Conservation (phyloP, 2,113 vertebrate genomes). For the Dipodomys spectabilis region DNA sequence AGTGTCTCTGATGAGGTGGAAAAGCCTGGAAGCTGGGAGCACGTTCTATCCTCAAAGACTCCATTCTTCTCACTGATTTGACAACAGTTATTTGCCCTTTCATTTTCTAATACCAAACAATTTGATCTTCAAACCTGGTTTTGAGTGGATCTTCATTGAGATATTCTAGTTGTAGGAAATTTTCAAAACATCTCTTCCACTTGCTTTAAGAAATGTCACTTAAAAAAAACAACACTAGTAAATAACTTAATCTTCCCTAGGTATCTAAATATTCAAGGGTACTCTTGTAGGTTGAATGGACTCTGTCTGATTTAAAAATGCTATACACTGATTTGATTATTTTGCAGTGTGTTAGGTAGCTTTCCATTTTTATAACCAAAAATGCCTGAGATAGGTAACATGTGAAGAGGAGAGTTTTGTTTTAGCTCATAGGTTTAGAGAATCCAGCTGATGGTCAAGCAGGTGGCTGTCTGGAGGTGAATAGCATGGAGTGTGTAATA, state of each 20-base stretch:
- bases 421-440: neutral
- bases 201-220: neutral
- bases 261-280: slow-evolving; percentile 65
- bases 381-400: neutral
- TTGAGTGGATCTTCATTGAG: slow-evolving; percentile 55
- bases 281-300: slow-evolving; percentile 65
- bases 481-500: accelerated
- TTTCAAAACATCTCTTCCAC: slow-evolving; percentile 72
- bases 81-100: slow-evolving; percentile 62
- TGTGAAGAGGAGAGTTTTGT: neutral
- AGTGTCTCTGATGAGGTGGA: no score
- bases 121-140: slow-evolving; percentile 70
- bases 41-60: neutral
- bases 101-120: slow-evolving; percentile 66
- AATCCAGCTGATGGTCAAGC: neutral
- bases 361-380: neutral
- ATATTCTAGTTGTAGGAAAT: slow-evolving; percentile 70
- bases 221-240: slow-evolving; percentile 61
- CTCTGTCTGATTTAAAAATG: slow-evolving; percentile 67
- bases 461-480: neutral
- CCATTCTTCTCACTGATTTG: slow-evolving; percentile 44
- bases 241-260: neutral
- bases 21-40: neutral
- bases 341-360: neutral
- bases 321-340: slow-evolving; percentile 68